These are phyloP conservation scores for Aleiodes testaceus DNA, from an alignment of 2,888 invertebrate species.

Conservation along the genomic window DNA sequence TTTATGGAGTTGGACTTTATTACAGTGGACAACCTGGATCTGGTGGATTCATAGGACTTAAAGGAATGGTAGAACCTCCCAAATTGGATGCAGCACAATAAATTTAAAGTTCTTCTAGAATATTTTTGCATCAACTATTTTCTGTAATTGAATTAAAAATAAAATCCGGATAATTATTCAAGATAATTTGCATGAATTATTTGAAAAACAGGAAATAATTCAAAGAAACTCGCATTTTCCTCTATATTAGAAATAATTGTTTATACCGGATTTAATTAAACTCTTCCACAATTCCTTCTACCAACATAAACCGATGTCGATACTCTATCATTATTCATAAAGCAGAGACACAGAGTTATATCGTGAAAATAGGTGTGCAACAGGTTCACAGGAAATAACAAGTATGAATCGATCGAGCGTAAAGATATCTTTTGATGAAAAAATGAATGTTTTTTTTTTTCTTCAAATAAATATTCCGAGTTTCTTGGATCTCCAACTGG, in stretches of 20 bases:
- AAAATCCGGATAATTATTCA: no score
- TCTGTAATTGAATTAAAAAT: no score
- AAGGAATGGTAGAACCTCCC: slow-evolving; percentile 76
- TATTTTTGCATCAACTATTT: no score
- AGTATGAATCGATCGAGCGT: slow-evolving; percentile 33
- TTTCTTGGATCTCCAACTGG: not conserved
- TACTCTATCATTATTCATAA: slow-evolving; percentile 19
- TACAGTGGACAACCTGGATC: slow-evolving; percentile 67
- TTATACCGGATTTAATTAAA: no score
- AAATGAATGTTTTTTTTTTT: slow-evolving; percentile 6
- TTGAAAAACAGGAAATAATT: not conserved
- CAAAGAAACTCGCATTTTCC: no score
- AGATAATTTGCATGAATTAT: not conserved
- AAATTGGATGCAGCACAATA: no score
- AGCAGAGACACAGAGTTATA: slow-evolving; percentile 19
- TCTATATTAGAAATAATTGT: no score
- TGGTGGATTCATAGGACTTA: slow-evolving; percentile 73
- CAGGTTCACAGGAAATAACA: slow-evolving; percentile 22
- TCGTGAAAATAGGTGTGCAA: slow-evolving; percentile 27
- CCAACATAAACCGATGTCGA: not conserved
- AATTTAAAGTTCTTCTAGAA: no score
- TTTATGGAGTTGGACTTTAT: slow-evolving; percentile 82
- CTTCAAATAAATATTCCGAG: not conserved
- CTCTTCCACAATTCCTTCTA: not conserved
- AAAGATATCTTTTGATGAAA: slow-evolving; percentile 17